phyloP scores from a whole-genome alignment of 1,140 invertebrate genomes.

The Ceratosolen fusciceps region DNA sequence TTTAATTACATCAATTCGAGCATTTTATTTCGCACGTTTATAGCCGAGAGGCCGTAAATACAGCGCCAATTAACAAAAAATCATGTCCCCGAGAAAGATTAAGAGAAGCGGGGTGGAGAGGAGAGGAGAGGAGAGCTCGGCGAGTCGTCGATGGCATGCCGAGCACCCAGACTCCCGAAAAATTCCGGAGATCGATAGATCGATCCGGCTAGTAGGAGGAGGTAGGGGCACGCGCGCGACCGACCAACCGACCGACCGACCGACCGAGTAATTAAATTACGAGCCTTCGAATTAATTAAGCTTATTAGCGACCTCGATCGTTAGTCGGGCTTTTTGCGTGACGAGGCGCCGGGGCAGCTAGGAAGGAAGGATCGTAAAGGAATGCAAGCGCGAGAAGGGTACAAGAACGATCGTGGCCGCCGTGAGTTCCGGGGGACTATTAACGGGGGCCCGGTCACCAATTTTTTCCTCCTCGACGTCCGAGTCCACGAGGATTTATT shows the following conservation, averaged over 20 bases:
- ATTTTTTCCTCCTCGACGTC: conserved; percentile 23
- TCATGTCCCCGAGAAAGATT: too few species aligned
- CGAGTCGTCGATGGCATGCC: too few species aligned
- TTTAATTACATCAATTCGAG: not conserved
- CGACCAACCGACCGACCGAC: too few species aligned
- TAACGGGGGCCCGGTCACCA: conserved; percentile 1
- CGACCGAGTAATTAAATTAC: conserved; percentile 36
- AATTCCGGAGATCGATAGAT: conserved; percentile 8
- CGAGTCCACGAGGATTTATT: conserved; percentile 18
- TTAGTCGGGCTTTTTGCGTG: conserved; percentile 28
- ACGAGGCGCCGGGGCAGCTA: not conserved
- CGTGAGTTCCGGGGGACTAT: conserved; percentile 26
- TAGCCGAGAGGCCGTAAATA: not conserved
- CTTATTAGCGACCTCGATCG: conserved; percentile 41
- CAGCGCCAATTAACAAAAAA: too few species aligned
- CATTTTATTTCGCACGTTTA: not conserved
- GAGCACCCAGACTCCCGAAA: not conserved
- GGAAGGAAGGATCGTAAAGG: conserved; percentile 2
- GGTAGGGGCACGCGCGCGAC: not conserved
- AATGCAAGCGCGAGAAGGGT: too few species aligned
- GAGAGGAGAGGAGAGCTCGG: too few species aligned
- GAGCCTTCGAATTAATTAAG: conserved; percentile 47
- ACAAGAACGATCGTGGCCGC: conserved; percentile 12
- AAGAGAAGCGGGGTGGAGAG: not conserved
- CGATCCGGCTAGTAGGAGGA: not conserved